Evolutionary conservation across 2,888 invertebrate genomes (phyloP).

Genomic region (Eustalomyia histrio): DNA sequence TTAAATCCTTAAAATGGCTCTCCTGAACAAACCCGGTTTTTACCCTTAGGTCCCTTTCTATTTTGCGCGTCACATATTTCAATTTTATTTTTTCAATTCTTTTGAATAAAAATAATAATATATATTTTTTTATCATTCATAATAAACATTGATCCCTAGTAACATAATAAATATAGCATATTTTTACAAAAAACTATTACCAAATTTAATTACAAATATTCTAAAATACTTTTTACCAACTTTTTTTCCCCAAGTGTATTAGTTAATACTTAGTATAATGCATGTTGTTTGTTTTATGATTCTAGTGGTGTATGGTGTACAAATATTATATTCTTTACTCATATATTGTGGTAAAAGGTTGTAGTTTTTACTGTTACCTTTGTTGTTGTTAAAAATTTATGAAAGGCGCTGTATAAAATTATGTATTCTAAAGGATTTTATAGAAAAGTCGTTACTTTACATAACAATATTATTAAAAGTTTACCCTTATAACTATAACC

Average conservation of each 20-base stretch:
- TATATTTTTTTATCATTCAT: no score
- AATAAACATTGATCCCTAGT: no score
- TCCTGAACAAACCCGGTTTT: no score
- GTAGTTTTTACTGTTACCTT: conserved; percentile 26
- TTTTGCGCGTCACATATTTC: no score
- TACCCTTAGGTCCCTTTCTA: no score
- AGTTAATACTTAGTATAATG: conserved; percentile 24
- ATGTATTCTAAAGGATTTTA: conserved; percentile 56
- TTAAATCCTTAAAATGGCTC: no score
- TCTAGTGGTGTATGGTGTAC: conserved; percentile 13
- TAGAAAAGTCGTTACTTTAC: conserved; percentile 59
- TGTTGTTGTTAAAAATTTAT: conserved; percentile 37
- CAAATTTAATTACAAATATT: neutral
- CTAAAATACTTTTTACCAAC: neutral
- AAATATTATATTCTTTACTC: neutral
- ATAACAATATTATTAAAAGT: conserved; percentile 63
- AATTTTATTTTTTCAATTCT: no score
- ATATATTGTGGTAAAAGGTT: conserved; percentile 22
- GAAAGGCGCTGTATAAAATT: conserved; percentile 49
- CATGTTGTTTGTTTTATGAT: conserved; percentile 36
- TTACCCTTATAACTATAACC: conserved; percentile 49
- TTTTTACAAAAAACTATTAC: no score
- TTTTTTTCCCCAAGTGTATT: conserved; percentile 28
- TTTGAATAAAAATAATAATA: no score
- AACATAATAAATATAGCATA: no score